phyloP scores from a whole-genome alignment of 1,140 invertebrate species.

The Bombus soroeensis region DNA sequence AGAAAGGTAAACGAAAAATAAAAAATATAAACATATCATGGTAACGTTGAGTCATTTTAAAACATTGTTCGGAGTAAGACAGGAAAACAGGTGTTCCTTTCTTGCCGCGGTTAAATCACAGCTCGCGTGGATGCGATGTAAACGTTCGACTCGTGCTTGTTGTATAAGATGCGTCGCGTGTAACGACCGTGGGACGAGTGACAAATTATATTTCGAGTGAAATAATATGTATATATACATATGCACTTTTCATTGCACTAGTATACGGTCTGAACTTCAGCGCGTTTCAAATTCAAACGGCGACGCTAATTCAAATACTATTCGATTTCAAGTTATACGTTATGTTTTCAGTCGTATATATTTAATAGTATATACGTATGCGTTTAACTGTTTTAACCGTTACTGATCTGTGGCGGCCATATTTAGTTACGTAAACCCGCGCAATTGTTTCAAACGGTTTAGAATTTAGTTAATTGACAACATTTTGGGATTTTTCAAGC shows the following conservation, averaged over 20 bases:
- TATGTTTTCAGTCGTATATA: no score
- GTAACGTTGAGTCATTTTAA: not conserved
- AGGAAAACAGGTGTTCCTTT: slow-evolving; percentile 25
- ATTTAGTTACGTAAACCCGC: not conserved
- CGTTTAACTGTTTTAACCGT: slow-evolving; percentile 6
- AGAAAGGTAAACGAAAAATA: not conserved
- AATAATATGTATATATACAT: not conserved
- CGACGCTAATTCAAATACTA: not conserved
- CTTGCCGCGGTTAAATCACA: not conserved
- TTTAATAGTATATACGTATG: not conserved
- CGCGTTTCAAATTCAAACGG: not conserved
- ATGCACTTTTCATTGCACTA: not conserved
- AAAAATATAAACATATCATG: not conserved
- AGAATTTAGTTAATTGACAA: not conserved
- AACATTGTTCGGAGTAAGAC: not conserved
- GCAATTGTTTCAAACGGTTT: not conserved
- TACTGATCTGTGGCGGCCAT: not conserved
- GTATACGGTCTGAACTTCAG: not conserved
- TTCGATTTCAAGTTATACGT: not conserved
- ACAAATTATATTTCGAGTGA: slow-evolving; percentile 23
- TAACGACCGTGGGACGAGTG: slow-evolving; percentile 39
- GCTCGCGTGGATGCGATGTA: not conserved
- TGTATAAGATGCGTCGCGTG: slow-evolving; percentile 17
- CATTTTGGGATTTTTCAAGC: slow-evolving; percentile 8
- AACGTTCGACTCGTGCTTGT: not conserved